Evolutionary conservation across 2,888 invertebrate genomes (phyloP), one percentile per base, ranked within the genome.

Genomic region (Stenolophus ochropezus): DNA sequence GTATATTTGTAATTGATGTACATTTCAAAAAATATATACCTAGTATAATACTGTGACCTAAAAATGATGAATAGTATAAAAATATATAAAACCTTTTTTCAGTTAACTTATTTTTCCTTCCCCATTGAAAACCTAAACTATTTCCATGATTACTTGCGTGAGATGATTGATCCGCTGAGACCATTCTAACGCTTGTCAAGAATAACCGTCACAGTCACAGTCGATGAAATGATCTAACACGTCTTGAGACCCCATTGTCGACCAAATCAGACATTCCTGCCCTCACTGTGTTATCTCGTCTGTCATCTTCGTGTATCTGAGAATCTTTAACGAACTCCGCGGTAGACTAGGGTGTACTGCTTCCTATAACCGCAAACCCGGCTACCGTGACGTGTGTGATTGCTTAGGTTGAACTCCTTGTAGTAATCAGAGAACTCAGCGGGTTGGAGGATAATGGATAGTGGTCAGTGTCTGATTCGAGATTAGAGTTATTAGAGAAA

Each of bases 331-430:
- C 78, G 78, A 78, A 78, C 78, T 78, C 23, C 4, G 14, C 25
- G 61, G 61, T 42, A 33, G 76, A 23, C 14, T 75, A 25, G 27
- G 33, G 27, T 49, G 27, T 53, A 77, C 20, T 77, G 76, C 76
- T 77, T 77, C 76, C 76, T 77, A 58, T 58, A 77, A 77, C 76
- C 76, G 76, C 76, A 77, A 76, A 77, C 76, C 58, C 16, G 58
- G n/a, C 58, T 58, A 77, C 76, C 61, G 33, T 77, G 42, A 61
- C 25, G 23, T 61, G 25, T 61, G 61, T 61, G 3, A 6, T n/a
- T 61, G 61, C 25, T 61, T 25, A 61, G 4, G 23, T 21, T 21
- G 20, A 20, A 53, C 18, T 18, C 5, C 33, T 8, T 8, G n/a
- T 42, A 42, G 33, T 33, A 33, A 33, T 33, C 33, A 33, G 1